phyloP scores from a whole-genome alignment of 2,797 vertebrate species.

The Hozukius guyotensis region DNA sequence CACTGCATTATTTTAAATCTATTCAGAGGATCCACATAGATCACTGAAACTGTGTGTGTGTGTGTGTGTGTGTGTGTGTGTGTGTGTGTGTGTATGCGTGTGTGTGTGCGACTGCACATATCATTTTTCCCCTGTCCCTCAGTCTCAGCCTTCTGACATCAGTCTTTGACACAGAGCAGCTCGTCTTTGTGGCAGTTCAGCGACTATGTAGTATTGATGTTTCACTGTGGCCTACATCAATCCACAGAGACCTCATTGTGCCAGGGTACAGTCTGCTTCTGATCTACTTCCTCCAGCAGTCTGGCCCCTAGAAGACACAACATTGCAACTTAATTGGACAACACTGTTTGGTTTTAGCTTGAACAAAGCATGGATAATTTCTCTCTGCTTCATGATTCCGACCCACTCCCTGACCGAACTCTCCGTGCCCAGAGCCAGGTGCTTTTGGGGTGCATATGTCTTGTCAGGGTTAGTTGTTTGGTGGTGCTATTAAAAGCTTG shows the following conservation, averaged over 20 bases:
- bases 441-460: not conserved
- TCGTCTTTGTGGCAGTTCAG: conserved; percentile 6
- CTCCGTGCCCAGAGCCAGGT: not conserved
- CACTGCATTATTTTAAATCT: not conserved
- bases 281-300: not conserved
- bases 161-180: not conserved
- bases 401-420: not conserved
- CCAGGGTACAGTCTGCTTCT: conserved; percentile 1
- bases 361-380: not conserved
- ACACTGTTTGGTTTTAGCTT: not conserved
- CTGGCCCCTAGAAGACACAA: not conserved
- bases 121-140: not conserved
- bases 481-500: conserved; percentile 1
- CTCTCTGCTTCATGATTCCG: not conserved
- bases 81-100: not conserved
- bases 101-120: not conserved
- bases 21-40: not conserved
- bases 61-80: not conserved
- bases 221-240: conserved; percentile 30
- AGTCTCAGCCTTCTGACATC: not conserved
- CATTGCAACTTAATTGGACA: not conserved
- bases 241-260: conserved; percentile 47
- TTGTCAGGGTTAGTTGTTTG: not conserved
- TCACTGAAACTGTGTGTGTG: not conserved
- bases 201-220: conserved; percentile 30